phyloP scores from a whole-genome alignment of 2,113 vertebrate genomes.

The Strix uralensis region DNA sequence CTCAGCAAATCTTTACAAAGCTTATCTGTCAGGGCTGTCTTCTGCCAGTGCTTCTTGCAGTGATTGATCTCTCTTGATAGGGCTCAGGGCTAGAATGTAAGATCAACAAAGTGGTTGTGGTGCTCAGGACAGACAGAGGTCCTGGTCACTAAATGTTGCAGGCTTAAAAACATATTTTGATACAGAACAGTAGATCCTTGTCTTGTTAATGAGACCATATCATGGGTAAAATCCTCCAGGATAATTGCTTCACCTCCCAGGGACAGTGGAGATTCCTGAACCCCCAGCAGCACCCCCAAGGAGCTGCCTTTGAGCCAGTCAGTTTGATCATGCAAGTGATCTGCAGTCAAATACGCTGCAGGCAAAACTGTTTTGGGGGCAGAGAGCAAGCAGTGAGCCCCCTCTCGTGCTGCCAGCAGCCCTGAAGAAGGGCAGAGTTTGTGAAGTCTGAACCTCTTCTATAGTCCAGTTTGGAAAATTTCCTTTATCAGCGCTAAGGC shows the following conservation, averaged over 20 bases:
- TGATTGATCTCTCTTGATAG: background rate
- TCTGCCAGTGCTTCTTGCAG: background rate
- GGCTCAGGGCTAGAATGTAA: background rate
- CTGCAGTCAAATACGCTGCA: background rate
- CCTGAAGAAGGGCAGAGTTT: background rate
- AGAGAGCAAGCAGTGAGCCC: background rate
- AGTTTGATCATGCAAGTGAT: background rate
- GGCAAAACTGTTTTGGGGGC: background rate
- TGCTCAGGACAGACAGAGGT: background rate
- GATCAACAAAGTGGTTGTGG: fast-evolving
- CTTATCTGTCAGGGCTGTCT: background rate
- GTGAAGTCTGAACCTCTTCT: background rate
- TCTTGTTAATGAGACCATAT: background rate
- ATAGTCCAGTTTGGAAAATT: background rate
- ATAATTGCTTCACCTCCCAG: background rate
- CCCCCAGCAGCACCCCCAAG: background rate
- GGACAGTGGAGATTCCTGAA: background rate
- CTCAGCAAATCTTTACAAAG: background rate
- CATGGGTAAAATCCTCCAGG: background rate
- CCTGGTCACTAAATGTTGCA: background rate
- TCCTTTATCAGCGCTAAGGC: background rate
- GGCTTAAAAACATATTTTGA: background rate
- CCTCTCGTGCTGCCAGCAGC: background rate
- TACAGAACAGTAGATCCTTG: background rate
- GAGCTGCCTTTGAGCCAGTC: background rate